Base-by-base conservation (phyloP, 2,888 invertebrate species). In the Clistopyga incitator region DNA sequence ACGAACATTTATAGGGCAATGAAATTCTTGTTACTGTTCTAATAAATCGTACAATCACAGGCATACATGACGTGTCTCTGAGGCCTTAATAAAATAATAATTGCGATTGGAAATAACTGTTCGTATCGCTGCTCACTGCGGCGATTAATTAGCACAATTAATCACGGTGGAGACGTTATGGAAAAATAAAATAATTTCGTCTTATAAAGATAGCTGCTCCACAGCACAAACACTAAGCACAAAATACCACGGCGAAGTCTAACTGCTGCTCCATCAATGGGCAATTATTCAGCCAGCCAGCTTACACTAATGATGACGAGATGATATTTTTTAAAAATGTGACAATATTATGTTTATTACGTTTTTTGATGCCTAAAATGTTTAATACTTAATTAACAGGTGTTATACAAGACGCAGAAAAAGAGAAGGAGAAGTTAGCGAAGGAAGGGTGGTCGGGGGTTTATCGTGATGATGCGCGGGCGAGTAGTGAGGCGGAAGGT, bases 381-480 rank as follows among this genome's bases (percentile, higher is more conserved):
- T 90, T 87, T 92, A 89, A 92, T 92, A 92, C 90, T 93, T 93
- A 92, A 93, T 93, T 93, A 92, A 93, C 93, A 93, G 93, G 93
- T 93, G 89, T 93, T 90, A 92, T 92, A 91, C 92, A 92, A 92
- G 93, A 93, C 88, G 93, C 93, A 87, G 93, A 92, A 92, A 93
- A 92, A 93, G 92, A 92, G 92, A 93, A 92, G 92, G 91, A 90
- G 92, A 92, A 92, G 90, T 93, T 93, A 92, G 91, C 91, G 90
- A 92, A 89, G 92, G 92, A 93, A 91, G 93, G 93, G 93, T 93
- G 92, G 93, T 93, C 92, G 92, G 93, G 92, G 92, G 92, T 92
- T 91, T 89, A 88, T 92, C 91, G 92, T 91, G 92, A 92, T 89
- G 92, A 92, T 91, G 90, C 89, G 90, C 91, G 90, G 87, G 90